These are phyloP conservation scores for Cladopsammia gracilis DNA, from an alignment of 64 coral and sea anemone genomes.

Conservation along the genomic window DNA sequence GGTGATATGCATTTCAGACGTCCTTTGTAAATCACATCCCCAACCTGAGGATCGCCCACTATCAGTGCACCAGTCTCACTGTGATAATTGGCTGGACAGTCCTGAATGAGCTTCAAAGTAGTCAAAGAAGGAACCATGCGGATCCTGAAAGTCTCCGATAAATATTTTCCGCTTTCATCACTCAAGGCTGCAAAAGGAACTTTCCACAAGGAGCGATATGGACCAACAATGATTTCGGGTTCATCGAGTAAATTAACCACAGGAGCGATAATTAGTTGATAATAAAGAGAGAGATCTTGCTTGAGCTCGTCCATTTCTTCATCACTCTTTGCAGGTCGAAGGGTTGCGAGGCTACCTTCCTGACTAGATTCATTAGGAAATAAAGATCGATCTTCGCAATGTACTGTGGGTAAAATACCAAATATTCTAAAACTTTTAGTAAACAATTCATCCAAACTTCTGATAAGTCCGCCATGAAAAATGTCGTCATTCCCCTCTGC, in stretches of 20 bases:
- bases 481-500: not conserved
- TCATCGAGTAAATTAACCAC: not conserved
- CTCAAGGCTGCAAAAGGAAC: constrained; percentile 37
- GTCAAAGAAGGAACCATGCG: constrained; percentile 39
- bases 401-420: not conserved
- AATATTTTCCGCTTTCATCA: not conserved
- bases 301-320: not conserved
- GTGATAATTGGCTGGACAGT: constrained; percentile 4
- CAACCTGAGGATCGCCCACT: constrained; percentile 39
- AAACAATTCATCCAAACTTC: not conserved
- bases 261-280: not conserved
- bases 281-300: not conserved
- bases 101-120: constrained; percentile 6
- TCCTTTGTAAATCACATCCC: constrained; percentile 5
- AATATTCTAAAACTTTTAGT: not conserved
- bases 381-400: constrained; percentile 14
- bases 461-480: not conserved
- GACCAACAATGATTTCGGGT: not conserved
- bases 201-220: not conserved
- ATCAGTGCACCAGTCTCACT: not conserved
- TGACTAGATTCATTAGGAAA: not conserved
- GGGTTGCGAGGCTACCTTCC: not conserved
- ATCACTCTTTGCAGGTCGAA: not conserved
- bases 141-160: constrained; percentile 8
- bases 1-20: not conserved